Percentiles rank a stretch among this genome's conserved stretches.
These are phyloP conservation scores for Ammodytes dubius DNA, from an alignment of 2,113 vertebrate species.

Conservation along the genomic window DNA sequence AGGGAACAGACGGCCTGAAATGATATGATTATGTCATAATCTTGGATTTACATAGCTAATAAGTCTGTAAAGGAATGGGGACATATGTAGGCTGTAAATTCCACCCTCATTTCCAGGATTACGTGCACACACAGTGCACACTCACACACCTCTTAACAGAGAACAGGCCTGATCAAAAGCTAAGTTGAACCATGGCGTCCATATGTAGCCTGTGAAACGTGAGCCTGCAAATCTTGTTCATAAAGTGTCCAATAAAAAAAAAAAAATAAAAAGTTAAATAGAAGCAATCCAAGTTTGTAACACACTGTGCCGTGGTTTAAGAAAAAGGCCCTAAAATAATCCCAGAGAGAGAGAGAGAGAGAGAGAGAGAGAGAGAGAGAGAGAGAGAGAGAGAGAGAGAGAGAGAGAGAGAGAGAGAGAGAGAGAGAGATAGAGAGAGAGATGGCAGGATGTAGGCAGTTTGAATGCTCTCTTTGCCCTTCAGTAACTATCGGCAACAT, in stretches of 20 bases:
- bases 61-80: conserved; percentile 44
- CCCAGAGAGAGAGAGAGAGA: background rate
- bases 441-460: background rate
- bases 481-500: background rate
- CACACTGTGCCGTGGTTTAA: background rate
- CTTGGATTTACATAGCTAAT: conserved; percentile 69
- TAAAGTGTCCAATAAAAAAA: conserved; percentile 42
- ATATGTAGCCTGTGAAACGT: conserved; percentile 18
- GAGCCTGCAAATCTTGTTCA: conserved; percentile 58
- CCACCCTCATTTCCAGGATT: conserved; percentile 27
- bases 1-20: conserved; percentile 50
- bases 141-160: background rate
- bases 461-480: background rate
- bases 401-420: background rate
- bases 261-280: background rate
- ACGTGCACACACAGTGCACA: background rate
- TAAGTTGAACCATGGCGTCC: background rate
- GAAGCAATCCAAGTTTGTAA: background rate
- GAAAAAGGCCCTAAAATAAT: background rate
- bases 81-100: conserved; percentile 62
- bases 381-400: background rate
- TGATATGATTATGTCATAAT: conserved; percentile 58
- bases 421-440: background rate
- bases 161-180: background rate
- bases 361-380: background rate